Percentiles rank a stretch among this genome's conserved stretches.
phyloP scores from a whole-genome alignment of 1,140 invertebrate species.

The Dryas iulia region DNA sequence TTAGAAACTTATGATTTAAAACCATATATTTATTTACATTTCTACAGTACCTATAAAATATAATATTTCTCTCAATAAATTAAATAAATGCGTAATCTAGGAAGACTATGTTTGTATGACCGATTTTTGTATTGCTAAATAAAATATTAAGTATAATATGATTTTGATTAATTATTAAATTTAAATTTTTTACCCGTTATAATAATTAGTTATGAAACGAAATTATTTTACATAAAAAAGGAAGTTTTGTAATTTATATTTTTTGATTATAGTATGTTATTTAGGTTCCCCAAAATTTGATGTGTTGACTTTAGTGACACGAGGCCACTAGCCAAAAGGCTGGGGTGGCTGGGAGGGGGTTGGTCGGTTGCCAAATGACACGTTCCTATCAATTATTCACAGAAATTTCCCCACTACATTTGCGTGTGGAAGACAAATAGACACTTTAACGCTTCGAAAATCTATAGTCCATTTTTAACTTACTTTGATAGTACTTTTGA shows the following conservation, averaged over 20 bases:
- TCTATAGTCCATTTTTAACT: slow-evolving; percentile 1
- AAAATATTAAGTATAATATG: not conserved
- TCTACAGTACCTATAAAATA: not conserved
- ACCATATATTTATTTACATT: not conserved
- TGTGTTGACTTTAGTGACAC: slow-evolving; percentile 45
- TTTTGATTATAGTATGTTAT: not conserved
- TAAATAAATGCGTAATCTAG: not conserved
- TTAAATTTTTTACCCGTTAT: no score
- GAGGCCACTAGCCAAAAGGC: slow-evolving; percentile 40
- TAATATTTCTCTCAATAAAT: not conserved
- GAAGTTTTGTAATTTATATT: not conserved
- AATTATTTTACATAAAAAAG: no score
- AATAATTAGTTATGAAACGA: no score
- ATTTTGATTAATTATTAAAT: no score
- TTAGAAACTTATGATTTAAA: slow-evolving; percentile 33
- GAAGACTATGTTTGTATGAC: not conserved
- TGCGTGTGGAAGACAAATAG: slow-evolving; percentile 76
- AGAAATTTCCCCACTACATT: slow-evolving; percentile 72
- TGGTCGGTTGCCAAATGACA: slow-evolving; percentile 75
- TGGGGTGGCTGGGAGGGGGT: slow-evolving; percentile 49
- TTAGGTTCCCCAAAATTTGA: slow-evolving; percentile 21
- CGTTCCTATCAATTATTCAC: slow-evolving; percentile 75
- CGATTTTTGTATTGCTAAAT: not conserved
- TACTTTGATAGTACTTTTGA: not conserved
- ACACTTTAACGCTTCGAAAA: slow-evolving; percentile 46